These are phyloP conservation scores for Proterorhinus semilunaris DNA, from an alignment of 2,113 vertebrate genomes.

Conservation along the genomic window DNA sequence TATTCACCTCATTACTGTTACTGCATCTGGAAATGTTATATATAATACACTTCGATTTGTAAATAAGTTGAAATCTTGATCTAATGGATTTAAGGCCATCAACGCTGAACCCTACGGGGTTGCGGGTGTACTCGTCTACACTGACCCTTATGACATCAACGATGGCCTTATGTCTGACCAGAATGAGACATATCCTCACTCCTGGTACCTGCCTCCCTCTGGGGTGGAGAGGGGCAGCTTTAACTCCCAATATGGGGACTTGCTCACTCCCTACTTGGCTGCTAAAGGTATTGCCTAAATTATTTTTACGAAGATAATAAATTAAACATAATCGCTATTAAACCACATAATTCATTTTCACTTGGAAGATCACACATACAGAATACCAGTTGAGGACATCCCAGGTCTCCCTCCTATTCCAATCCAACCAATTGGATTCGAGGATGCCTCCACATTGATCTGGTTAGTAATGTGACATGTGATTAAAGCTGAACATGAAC, in stretches of 20 bases:
- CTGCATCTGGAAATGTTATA: no score
- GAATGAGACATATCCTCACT: conserved; percentile 83
- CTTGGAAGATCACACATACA: conserved; percentile 75
- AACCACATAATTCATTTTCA: neutral
- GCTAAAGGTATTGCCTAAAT: conserved; percentile 63
- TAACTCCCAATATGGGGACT: conserved; percentile 75
- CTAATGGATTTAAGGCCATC: conserved; percentile 74
- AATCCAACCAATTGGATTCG: conserved; percentile 87
- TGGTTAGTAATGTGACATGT: conserved; percentile 73
- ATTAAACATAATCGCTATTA: neutral
- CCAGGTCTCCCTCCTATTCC: conserved; percentile 83
- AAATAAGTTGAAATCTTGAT: neutral
- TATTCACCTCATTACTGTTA: neutral
- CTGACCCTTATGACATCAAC: conserved; percentile 86
- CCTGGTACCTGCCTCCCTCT: conserved; percentile 85
- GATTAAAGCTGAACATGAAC: neutral
- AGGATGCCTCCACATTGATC: conserved; percentile 81
- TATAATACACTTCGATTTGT: no score
- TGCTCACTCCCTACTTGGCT: conserved; percentile 84
- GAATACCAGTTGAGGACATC: conserved; percentile 63
- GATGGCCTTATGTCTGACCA: conserved; percentile 74
- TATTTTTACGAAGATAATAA: neutral
- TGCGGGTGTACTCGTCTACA: conserved; percentile 86
- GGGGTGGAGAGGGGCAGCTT: conserved; percentile 85
- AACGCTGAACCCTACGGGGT: conserved; percentile 81